These are phyloP conservation scores for Coenonympha arcania DNA, from an alignment of 2,888 invertebrate species.

Conservation along the genomic window DNA sequence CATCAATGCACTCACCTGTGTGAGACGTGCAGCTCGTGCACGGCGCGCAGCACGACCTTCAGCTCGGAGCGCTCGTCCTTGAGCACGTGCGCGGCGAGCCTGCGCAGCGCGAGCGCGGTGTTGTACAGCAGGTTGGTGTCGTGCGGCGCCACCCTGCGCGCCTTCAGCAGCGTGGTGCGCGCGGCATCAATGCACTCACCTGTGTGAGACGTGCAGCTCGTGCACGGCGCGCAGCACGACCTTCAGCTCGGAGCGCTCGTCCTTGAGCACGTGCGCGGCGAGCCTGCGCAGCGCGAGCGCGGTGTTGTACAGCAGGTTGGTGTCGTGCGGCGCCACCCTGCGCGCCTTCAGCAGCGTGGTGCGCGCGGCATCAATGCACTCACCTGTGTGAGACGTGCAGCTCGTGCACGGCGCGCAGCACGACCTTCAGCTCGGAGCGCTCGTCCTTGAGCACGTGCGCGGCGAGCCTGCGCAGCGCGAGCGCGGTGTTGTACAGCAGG, in stretches of 20 bases:
- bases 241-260: slow-evolving; percentile 92
- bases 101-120: slow-evolving; percentile 92
- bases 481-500: slow-evolving; percentile 93
- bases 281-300: slow-evolving; percentile 93
- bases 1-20: too few relatives aligned
- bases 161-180: slow-evolving; percentile 86
- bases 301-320: slow-evolving; percentile 93
- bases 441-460: slow-evolving; percentile 95
- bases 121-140: slow-evolving; percentile 95
- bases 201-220: slow-evolving; percentile 93
- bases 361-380: slow-evolving; percentile 81
- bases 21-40: slow-evolving; percentile 75
- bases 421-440: slow-evolving; percentile 87
- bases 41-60: slow-evolving; percentile 88
- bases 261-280: slow-evolving; percentile 92
- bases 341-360: slow-evolving; percentile 90
- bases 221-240: slow-evolving; percentile 92
- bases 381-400: slow-evolving; percentile 92
- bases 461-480: slow-evolving; percentile 92
- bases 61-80: slow-evolving; percentile 95
- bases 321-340: slow-evolving; percentile 94
- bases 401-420: slow-evolving; percentile 95
- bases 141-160: slow-evolving; percentile 93
- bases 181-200: slow-evolving; percentile 84
- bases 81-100: slow-evolving; percentile 91